Evolutionary conservation across 1,140 invertebrate genomes (phyloP), one percentile per base, ranked within the genome.

Genomic region (Danaus melanippus): DNA sequence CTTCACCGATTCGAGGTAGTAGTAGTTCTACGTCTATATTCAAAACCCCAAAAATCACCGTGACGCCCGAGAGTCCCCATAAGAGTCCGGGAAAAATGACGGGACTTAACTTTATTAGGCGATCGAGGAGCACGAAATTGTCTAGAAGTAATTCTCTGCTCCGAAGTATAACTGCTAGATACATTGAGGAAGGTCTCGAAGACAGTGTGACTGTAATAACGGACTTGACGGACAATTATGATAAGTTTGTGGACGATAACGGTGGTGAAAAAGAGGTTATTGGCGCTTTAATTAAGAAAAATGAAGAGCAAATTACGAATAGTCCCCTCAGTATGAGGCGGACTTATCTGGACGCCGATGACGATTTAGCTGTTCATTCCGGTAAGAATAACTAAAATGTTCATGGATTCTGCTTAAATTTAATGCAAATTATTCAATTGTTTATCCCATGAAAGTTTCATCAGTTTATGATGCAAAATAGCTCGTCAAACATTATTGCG

Each of bases 121-220:
- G 92, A 43, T 92, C 92, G 1, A 90, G 93, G 64, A 93, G 92
- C 62, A 92, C 92, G 1, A 93, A 93, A 74, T 69, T 93, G 10
- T 90, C 91, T 0, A 87, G 91, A 51, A 93, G 91, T 64, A 92
- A 90, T 67, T 90, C 89, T 0, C 66, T 90, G 48, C 67, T 90
- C 8, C 85, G 89, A 42, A 88, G 87, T 55, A 79, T 88, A 46
- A 85, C 86, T 46, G 55, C 81, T 4, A 85, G 76, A 52, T 73
- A 62, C 72, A 87, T 68, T 55, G 87, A 79, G 59, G 81, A 79
- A 57, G 79, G 78, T 6, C 64, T 84, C 43, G 82, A 80, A 43
- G 79, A 86, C 10, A 76, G 73, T 48, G 39, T 58, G 12, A 74
- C 76, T 9, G 66, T 87, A 12, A 74, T 87, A 8, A 81, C 79